These are phyloP conservation scores for Diorhabda elongata DNA, from an alignment of 1,140 invertebrate species.

Conservation along the genomic window DNA sequence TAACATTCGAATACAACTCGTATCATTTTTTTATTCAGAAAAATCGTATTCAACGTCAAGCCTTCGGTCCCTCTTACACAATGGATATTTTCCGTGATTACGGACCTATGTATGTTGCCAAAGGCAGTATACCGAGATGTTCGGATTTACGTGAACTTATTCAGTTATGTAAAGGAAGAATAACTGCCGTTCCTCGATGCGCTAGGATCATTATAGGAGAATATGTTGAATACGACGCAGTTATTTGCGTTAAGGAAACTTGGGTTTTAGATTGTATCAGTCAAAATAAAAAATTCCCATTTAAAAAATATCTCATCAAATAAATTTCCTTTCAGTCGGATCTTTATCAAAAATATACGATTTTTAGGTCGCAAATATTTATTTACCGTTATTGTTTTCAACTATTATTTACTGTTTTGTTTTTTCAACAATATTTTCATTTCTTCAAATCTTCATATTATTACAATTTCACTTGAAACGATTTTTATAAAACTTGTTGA, in stretches of 20 bases:
- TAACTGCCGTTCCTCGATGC: conserved; percentile 42
- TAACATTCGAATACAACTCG: background rate
- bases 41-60: conserved; percentile 49
- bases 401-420: no score
- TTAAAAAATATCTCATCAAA: conserved; percentile 27
- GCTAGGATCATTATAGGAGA: conserved; percentile 51
- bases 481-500: no score
- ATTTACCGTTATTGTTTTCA: no score
- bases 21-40: conserved; percentile 42
- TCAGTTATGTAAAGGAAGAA: conserved; percentile 47
- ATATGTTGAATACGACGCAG: conserved; percentile 35
- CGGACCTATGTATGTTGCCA: conserved; percentile 50
- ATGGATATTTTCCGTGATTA: conserved; percentile 50
- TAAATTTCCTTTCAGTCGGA: no score
- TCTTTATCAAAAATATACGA: no score
- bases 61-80: conserved; percentile 49
- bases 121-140: conserved; percentile 40
- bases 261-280: conserved; percentile 51
- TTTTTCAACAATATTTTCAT: no score
- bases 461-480: no score
- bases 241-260: conserved; percentile 46
- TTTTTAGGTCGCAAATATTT: no score
- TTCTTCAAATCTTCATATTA: no score
- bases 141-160: conserved; percentile 51
- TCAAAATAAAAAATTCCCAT: conserved; percentile 31